Evolutionary conservation across 2,888 invertebrate species (phyloP).

Genomic region (Carabus problematicus): DNA sequence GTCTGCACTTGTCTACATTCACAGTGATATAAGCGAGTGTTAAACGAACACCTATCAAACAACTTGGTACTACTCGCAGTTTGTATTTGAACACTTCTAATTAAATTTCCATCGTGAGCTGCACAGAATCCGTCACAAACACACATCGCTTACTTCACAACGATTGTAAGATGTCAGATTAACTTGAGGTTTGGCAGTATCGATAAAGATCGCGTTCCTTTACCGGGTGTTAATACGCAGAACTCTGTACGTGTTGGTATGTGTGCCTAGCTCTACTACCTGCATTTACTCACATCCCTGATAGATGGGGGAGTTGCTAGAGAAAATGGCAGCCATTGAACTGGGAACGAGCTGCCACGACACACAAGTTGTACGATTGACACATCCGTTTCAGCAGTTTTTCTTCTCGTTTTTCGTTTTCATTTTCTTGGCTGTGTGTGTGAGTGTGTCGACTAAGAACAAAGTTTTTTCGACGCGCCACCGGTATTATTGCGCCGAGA

Average conservation of each 20-base stretch:
- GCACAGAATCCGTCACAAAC: conserved; percentile 14
- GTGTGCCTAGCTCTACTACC: too few relatives aligned
- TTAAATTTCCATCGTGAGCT: conserved; percentile 16
- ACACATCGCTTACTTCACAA: neutral
- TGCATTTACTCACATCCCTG: too few relatives aligned
- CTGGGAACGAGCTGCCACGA: conserved; percentile 33
- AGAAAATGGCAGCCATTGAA: conserved; percentile 26
- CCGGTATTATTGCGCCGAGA: conserved; percentile 19
- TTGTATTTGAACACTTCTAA: conserved; percentile 28
- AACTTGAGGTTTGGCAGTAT: neutral
- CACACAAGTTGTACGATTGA: conserved; percentile 37
- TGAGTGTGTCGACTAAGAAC: conserved; percentile 21
- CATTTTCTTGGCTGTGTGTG: too few relatives aligned
- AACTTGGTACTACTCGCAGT: neutral
- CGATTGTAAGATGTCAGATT: neutral
- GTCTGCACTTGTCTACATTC: neutral
- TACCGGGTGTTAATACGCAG: too few relatives aligned
- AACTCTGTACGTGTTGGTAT: too few relatives aligned
- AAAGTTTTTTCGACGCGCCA: conserved; percentile 18
- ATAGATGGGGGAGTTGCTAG: neutral
- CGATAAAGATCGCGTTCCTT: too few relatives aligned
- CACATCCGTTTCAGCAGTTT: conserved; percentile 41
- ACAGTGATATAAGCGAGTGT: too few relatives aligned
- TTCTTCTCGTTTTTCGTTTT: conserved; percentile 21
- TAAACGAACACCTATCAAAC: conserved; percentile 26